A percentile compares a stretch with the other conserved stretches of the same genome.
These are phyloP conservation scores for Bubalus kerabau DNA, from an alignment of 2,113 vertebrate species.

Conservation along the genomic window DNA sequence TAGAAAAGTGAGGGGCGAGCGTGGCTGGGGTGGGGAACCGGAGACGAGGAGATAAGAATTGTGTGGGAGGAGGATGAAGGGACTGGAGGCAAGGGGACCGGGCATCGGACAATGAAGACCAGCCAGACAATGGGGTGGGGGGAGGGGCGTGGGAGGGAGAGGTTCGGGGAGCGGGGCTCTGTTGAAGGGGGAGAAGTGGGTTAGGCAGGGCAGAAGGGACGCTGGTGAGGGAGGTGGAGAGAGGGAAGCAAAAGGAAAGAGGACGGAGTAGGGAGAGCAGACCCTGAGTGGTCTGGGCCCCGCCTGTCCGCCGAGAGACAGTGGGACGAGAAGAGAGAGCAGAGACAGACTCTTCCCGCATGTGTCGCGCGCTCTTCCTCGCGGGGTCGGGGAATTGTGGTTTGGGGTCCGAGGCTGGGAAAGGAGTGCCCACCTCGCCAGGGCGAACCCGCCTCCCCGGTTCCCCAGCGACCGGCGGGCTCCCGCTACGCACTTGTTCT, in stretches of 20 bases:
- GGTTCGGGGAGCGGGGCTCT: not conserved
- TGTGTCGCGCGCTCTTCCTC: not conserved
- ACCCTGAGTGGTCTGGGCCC: not conserved
- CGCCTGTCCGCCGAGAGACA: not conserved
- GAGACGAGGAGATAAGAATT: not conserved
- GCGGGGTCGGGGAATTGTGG: not conserved
- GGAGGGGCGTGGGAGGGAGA: slow-evolving; percentile 51
- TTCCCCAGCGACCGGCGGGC: not conserved
- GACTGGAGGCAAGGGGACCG: slow-evolving; percentile 36
- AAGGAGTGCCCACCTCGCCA: not conserved
- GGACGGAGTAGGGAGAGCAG: not conserved
- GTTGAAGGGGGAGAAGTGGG: not conserved
- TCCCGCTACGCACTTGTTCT: not conserved
- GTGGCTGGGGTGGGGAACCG: not conserved
- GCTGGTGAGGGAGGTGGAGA: not conserved
- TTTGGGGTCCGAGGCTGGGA: not conserved
- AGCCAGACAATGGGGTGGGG: slow-evolving; percentile 65
- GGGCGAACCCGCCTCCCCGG: not conserved
- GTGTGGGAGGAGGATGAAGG: slow-evolving; percentile 24
- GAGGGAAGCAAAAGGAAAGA: not conserved
- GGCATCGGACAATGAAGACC: slow-evolving; percentile 66
- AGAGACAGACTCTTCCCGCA: not conserved
- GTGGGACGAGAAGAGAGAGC: not conserved
- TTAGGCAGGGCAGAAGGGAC: not conserved
- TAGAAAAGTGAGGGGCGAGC: not conserved